Percentiles rank a stretch among this genome's conserved stretches.
These are phyloP conservation scores for Illadopsis cleaveri DNA, from an alignment of 2,113 vertebrate genomes.

Conservation along the genomic window DNA sequence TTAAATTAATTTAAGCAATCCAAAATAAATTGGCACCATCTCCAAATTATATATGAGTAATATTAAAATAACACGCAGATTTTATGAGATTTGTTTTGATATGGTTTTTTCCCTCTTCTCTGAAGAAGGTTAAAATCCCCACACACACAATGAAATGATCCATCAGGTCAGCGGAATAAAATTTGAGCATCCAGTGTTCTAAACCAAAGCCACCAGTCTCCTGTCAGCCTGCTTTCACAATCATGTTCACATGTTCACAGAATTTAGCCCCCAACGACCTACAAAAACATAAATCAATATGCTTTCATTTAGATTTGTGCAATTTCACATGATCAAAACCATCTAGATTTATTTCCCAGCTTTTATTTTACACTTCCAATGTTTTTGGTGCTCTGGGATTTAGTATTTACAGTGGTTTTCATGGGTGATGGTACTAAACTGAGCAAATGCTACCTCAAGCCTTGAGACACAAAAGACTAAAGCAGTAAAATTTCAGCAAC, in stretches of 20 bases:
- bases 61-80: background rate
- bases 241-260: background rate
- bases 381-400: background rate
- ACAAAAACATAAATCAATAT: background rate
- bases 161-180: background rate
- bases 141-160: background rate
- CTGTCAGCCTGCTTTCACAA: background rate
- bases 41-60: background rate
- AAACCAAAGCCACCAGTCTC: background rate
- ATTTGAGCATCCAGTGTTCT: background rate
- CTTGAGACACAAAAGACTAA: conserved; percentile 33
- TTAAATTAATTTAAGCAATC: background rate
- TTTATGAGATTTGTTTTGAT: background rate
- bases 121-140: background rate
- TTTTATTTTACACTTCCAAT: background rate
- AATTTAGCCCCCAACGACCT: background rate
- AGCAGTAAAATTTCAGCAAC: conserved; percentile 22
- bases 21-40: background rate
- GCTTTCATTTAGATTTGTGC: background rate
- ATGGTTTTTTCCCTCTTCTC: background rate
- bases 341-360: background rate
- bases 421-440: background rate
- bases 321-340: background rate
- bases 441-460: background rate
- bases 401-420: background rate